phyloP scores from a whole-genome alignment of 2,113 vertebrate genomes.

The Psittacula cyanocephala region DNA sequence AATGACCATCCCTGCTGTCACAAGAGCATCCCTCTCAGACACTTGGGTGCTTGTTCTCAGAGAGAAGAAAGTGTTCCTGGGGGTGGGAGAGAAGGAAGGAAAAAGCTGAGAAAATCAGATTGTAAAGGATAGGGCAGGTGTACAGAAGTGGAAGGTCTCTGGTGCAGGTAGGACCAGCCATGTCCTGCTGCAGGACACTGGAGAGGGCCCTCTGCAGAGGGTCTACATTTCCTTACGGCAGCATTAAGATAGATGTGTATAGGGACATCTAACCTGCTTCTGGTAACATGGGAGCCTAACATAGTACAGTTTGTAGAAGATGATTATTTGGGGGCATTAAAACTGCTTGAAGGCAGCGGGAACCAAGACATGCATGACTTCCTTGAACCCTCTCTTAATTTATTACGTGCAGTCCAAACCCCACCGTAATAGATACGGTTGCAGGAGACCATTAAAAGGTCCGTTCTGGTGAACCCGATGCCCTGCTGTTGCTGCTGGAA shows the following conservation, averaged over 20 bases:
- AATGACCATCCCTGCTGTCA: neutral
- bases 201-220: neutral
- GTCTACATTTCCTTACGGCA: neutral
- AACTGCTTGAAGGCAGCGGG: neutral
- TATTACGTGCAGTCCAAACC: neutral
- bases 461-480: slow-evolving; percentile 49
- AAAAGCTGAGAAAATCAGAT: neutral
- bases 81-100: neutral
- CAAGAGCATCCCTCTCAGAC: neutral
- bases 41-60: rapidly evolving
- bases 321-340: neutral
- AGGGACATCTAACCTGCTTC: neutral
- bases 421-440: neutral
- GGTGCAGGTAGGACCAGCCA: neutral
- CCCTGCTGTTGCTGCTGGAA: slow-evolving; percentile 55
- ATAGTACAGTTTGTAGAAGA: neutral
- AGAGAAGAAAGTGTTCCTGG: neutral
- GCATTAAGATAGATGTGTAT: neutral
- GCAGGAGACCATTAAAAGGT: slow-evolving; percentile 49
- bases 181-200: neutral
- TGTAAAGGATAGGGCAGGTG: neutral
- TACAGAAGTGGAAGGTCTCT: neutral
- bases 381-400: slow-evolving; percentile 54
- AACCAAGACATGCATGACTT: slow-evolving; percentile 46
- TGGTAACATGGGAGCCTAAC: neutral